Conservation (phyloP, 2,888 invertebrate species). For the Orchesellides sinensis region DNA sequence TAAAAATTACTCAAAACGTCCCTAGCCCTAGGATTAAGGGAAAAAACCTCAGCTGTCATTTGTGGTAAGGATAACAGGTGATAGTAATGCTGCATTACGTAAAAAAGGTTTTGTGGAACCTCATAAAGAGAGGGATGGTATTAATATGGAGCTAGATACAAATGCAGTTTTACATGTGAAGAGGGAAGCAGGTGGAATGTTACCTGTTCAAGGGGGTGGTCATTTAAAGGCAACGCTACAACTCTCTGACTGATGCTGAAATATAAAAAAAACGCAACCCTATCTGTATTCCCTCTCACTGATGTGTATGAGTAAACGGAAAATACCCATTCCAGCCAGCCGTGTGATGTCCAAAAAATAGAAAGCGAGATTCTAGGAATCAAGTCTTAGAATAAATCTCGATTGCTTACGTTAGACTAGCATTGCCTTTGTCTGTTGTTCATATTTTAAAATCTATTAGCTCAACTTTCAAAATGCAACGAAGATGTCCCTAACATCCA, state of each 20-base stretch:
- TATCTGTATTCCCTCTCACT: neutral
- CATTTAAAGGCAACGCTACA: slow-evolving; percentile 54
- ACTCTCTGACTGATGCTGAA: slow-evolving; percentile 39
- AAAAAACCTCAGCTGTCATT: slow-evolving; percentile 20
- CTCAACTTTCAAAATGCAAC: too few relatives aligned
- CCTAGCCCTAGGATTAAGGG: neutral
- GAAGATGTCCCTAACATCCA: too few relatives aligned
- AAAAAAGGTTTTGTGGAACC: neutral
- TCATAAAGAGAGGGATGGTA: neutral
- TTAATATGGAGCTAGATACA: neutral
- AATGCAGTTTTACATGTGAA: slow-evolving; percentile 20
- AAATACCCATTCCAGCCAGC: too few relatives aligned
- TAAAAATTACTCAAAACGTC: too few relatives aligned
- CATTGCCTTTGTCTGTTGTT: too few relatives aligned
- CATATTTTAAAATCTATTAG: too few relatives aligned
- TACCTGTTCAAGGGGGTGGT: slow-evolving; percentile 68
- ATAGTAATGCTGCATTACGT: neutral
- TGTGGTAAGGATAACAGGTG: slow-evolving; percentile 22
- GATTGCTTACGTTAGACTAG: too few relatives aligned
- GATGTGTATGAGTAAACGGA: neutral
- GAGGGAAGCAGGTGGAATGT: slow-evolving; percentile 73
- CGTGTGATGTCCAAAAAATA: too few relatives aligned
- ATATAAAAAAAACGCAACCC: slow-evolving; percentile 9
- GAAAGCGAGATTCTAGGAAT: too few relatives aligned
- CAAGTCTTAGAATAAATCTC: too few relatives aligned